phyloP scores from a whole-genome alignment of 2,113 vertebrate species.

The Trematocara unimaculatum region DNA sequence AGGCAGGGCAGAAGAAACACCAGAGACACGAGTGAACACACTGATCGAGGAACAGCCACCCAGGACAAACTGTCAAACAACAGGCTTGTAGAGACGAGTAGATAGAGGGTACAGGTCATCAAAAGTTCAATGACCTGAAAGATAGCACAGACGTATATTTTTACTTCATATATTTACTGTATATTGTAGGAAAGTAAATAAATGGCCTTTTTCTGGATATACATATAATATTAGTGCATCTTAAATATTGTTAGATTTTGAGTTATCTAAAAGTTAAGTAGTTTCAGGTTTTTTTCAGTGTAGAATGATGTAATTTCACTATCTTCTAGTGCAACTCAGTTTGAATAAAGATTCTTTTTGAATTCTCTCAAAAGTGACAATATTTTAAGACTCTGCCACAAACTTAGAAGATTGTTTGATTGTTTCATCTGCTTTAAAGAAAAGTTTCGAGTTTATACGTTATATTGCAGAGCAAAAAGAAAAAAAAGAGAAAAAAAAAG shows the following conservation, averaged over 20 bases:
- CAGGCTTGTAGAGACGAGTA: constrained; percentile 75
- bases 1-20: constrained; percentile 73
- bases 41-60: constrained; percentile 58
- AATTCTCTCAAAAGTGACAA: not conserved
- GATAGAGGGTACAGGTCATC: constrained; percentile 82
- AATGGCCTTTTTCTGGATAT: not conserved
- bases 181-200: not conserved
- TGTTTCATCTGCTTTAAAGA: not conserved
- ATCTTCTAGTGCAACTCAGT: not conserved
- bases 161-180: not conserved
- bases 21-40: constrained; percentile 71
- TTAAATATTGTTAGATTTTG: not conserved
- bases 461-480: not conserved
- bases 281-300: not conserved
- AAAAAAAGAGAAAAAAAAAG: not conserved
- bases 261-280: not conserved
- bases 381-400: not conserved
- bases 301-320: not conserved
- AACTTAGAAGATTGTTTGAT: not conserved
- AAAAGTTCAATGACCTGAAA: constrained; percentile 73
- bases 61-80: constrained; percentile 70
- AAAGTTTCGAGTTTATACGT: not conserved
- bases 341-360: not conserved
- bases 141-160: not conserved
- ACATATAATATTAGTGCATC: not conserved